phyloP scores from a whole-genome alignment of 2,113 vertebrate genomes.

The Cyprinodon variegatus region DNA sequence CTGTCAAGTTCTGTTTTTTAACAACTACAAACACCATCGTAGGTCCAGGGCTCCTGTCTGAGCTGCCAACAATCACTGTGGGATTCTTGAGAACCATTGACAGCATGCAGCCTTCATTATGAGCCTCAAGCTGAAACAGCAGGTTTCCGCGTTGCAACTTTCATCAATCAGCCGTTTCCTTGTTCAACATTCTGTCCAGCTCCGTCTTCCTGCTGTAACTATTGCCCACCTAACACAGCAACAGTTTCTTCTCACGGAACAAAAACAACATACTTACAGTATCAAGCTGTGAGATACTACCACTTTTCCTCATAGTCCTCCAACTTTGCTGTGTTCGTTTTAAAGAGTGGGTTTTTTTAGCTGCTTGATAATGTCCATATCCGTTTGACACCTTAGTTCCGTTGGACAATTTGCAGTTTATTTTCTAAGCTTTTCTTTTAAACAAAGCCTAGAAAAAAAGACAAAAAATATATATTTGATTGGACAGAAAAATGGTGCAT shows the following conservation, averaged over 20 bases:
- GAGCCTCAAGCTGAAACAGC: conserved; percentile 3
- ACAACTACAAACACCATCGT: not conserved
- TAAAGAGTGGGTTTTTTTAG: not conserved
- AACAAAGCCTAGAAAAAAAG: conserved; percentile 44
- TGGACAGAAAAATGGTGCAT: conserved; percentile 19
- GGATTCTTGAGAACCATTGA: conserved; percentile 31
- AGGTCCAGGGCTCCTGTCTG: conserved; percentile 19
- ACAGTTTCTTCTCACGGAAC: not conserved
- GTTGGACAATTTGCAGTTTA: conserved; percentile 29
- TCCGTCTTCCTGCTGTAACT: conserved; percentile 37
- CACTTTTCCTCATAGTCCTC: conserved; percentile 5
- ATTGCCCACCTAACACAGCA: conserved; percentile 28
- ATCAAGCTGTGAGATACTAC: not conserved
- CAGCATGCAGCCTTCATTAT: not conserved
- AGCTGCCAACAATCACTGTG: conserved; percentile 20
- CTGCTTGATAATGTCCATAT: conserved; percentile 30
- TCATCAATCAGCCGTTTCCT: conserved; percentile 34
- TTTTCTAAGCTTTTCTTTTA: conserved; percentile 18
- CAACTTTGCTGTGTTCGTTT: conserved; percentile 1
- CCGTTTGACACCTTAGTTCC: conserved; percentile 16
- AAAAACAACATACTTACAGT: conserved; percentile 4
- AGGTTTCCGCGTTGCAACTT: conserved; percentile 16
- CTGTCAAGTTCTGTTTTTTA: conserved; percentile 28
- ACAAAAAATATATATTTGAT: conserved; percentile 44
- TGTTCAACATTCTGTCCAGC: not conserved